Conservation (phyloP, 2,113 vertebrate genomes). For the Lycaon pictus region DNA sequence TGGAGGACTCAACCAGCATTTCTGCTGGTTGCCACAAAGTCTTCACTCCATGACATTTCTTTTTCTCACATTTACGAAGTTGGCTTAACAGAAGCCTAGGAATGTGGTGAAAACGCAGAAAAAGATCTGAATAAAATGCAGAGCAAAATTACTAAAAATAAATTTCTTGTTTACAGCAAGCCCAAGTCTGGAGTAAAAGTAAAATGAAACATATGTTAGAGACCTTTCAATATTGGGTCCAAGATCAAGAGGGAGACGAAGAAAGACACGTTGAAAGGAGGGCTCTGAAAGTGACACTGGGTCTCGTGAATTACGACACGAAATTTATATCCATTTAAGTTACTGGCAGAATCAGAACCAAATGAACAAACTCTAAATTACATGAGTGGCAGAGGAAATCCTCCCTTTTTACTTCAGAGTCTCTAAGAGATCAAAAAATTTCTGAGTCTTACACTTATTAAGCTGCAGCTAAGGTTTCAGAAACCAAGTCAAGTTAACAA, state of each 20-base stretch:
- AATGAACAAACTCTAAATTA: neutral
- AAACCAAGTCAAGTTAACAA: slow-evolving; percentile 51
- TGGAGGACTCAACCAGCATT: neutral
- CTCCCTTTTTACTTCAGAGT: slow-evolving; percentile 9
- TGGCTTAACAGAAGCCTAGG: slow-evolving; percentile 67
- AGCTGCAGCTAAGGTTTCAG: slow-evolving; percentile 40
- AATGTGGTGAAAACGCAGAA: slow-evolving; percentile 67
- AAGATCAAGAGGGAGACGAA: neutral
- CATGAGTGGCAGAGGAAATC: neutral
- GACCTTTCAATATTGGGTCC: slow-evolving; percentile 54
- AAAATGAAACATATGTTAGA: slow-evolving; percentile 74
- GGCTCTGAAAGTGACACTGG: neutral
- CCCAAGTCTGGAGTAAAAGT: slow-evolving; percentile 64
- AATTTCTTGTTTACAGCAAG: slow-evolving; percentile 69
- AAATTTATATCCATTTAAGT: slow-evolving; percentile 32
- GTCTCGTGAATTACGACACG: slow-evolving; percentile 7
- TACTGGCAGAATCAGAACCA: slow-evolving; percentile 5
- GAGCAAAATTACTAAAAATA: slow-evolving; percentile 75
- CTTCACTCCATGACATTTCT: slow-evolving; percentile 67
- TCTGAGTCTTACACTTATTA: neutral
- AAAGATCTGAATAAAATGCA: slow-evolving; percentile 70
- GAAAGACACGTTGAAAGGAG: neutral
- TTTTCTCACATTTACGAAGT: slow-evolving; percentile 69
- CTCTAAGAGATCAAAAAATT: slow-evolving; percentile 9
- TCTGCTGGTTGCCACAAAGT: slow-evolving; percentile 21